Evolutionary conservation across 2,888 invertebrate species (phyloP), one percentile per base, ranked within the genome.

Genomic region (Xestoiulus laeticollis): DNA sequence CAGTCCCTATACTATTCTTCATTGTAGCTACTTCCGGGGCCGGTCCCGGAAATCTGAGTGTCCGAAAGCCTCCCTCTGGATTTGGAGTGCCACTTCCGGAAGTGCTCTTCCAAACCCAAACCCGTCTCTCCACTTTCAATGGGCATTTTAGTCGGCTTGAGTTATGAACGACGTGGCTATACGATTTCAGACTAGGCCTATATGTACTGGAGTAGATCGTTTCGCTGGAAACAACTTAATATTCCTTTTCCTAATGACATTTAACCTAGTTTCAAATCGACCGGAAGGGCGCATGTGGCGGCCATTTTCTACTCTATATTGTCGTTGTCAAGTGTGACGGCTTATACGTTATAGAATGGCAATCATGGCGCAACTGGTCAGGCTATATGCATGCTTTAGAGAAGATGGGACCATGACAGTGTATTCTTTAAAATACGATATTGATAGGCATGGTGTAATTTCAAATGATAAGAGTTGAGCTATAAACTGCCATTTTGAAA

Each of bases 41-140:
- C 59, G 59, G 59, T n/a, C 59, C 59, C 59, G 59, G 59, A 59
- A 59, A 59, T 59, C 59, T 59, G 59, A n/a, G 59, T 59, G 59
- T 59, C 59, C 59, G 59, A 59, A 59, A 59, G 59, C 59, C 59
- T 59, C 59, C 59, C 59, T 59, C 59, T 59, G 59, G 59, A 59
- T 59, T n/a, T 59, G 59, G 59, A 59, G 59, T 59, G n/a, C 59
- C 59, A 59, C n/a, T 59, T 59, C 59, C 59, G 59, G n/a, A 59
- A 59, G 59, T 59, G 59, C 59, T 59, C 59, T 59, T 59, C 59
- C 59, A 59, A 59, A 59, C 59, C 59, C 59, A n/a, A 59, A n/a
- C 19, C 19, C 59, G 6, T 19, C 59, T 59, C 59, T 59, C 59
- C 59, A 59, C n/a, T 19, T 59, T 59, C 59, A 59, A 59, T 59